Evolutionary conservation across 2,888 invertebrate species (phyloP), one percentile per base, ranked within the genome.

Genomic region (Drosophila subsilvestris): DNA sequence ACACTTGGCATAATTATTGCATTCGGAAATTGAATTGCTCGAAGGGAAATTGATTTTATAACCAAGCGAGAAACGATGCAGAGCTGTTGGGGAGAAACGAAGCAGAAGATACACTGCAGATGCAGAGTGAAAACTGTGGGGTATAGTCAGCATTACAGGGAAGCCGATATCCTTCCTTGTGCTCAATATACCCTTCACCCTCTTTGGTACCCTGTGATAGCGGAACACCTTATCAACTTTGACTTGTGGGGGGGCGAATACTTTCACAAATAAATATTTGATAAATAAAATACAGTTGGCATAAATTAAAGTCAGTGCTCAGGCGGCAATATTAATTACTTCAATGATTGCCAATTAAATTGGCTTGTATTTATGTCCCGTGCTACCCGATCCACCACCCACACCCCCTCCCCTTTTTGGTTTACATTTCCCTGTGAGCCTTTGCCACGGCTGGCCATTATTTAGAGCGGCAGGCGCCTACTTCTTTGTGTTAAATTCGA

Each of bases 31-130:
- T 90, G 89, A 90, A 89, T 90, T 86, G 55, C 86, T 86, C 75
- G 76, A 83, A 77, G 80, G 91, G 91, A 91, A 91, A 91, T 91
- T 91, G 91, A 90, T 90, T 91, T 90, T 81, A 83, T 79, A 83
- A 86, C 76, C 79, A 56, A 67, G 7, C 14, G 37, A 37, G 37
- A n/a, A 2, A n/a, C n/a, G 6, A 7, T 7, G 14, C 37, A 14
- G 2, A 0, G n/a, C 1, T 2, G 6, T 1, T 25, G 25, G 25
- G 32, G 14, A 14, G 7, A 37, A 2, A 0, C 37, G 37, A 37
- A 14, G 6, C 2, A 1, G 14, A 2, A n/a, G 37, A 37, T 2
- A 37, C 37, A 14, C 37, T 7, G 14, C 1, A 7, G 37, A 37
- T 37, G 14, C 3, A 29, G n/a, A n/a, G n/a, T n/a, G n/a, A n/a